Evolutionary conservation across 2,113 vertebrate genomes (phyloP), one percentile per base, ranked within the genome.

Genomic region (Empidonax alnorum): DNA sequence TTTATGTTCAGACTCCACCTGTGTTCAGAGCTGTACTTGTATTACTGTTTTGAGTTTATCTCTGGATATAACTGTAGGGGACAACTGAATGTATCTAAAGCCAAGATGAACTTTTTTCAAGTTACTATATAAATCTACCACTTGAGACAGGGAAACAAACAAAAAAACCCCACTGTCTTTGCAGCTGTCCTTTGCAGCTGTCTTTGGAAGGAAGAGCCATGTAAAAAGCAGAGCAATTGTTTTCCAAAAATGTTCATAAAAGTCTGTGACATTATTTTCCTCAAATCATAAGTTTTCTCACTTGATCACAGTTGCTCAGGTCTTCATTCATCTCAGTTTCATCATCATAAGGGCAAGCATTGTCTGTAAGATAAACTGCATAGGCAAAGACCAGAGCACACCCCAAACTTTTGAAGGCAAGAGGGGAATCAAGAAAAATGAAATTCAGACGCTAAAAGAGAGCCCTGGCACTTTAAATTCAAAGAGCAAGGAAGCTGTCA

Each of bases 141-240:
- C 49, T 55, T 77, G 59, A 95, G 66, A 88, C 85, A 73, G 31
- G 53, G 41, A 91, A 95, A 79, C 65, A 92, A 93, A 84, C n/a
- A 83, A 69, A 88, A 77, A 61, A 73, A 1, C 1, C 21, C 58
- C 25, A 11, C 66, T 85, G n/a, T 72, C 37, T 83, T 67, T 89
- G 73, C 93, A 94, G 90, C 83, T 96, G 92, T 90, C 76, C 42
- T 77, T 87, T 86, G 80, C 93, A 93, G 65, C 86, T 93, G 88
- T 89, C 68, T 93, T 92, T 89, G 61, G 68, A 81, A 90, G 55
- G 35, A 90, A 94, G 17, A 84, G 16, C 35, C 55, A 20, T 63
- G 61, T 47, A 65, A 81, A 94, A 93, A 75, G 16, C 65, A 90
- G 81, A 84, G 7, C 14, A 89, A 58, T 44, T 42, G 44, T 91